Base-by-base conservation (phyloP, 2,113 vertebrate species). In the Myotis lucifugus region DNA sequence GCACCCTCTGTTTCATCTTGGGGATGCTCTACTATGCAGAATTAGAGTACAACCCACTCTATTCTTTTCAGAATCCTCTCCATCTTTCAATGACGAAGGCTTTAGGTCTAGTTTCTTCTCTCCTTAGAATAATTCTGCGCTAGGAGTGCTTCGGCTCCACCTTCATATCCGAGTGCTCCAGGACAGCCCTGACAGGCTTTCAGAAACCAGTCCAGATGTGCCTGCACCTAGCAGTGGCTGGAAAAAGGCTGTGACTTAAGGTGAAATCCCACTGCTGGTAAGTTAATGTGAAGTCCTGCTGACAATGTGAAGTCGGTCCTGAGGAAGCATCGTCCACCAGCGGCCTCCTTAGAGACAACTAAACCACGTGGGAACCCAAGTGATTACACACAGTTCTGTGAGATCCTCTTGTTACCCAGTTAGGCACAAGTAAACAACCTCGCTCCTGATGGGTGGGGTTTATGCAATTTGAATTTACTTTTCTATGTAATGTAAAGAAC, bases 261-360 rank as follows among this genome's bases (percentile, higher is more conserved):
- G 46, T 34, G 17, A 69, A 40, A 32, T 8, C 17, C 29, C 17
- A 12, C 14, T 27, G 6, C 2, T 29, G 12, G 6, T 21, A 27
- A 18, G 4, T 27, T 25, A 69, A 8, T 6, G 13, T 25, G 69
- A 59, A 27, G 27, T 27, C 52, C 27, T 10, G 27, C 46, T 3
- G n/a, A 23, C 4, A 0, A 6, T 8, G 10, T 9, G 52, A 42
- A 67, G 29, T 34, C 1, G 0, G 11, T 72, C 34, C 8, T 0
- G 12, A 37, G 27, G n/a, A 85, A 69, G n/a, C 13, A 14, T 19
- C 37, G 69, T 85, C 21, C 7, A 0, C 10, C 9, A 13, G 29
- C 6, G 21, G 18, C 64, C 27, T 11, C 84, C 15, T 17, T 32
- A 29, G 72, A 69, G 40, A 34, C 48, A 0, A 13, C 73, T 37